Base-by-base conservation (phyloP, 2,113 vertebrate genomes). In the Phaethornis superciliosus region DNA sequence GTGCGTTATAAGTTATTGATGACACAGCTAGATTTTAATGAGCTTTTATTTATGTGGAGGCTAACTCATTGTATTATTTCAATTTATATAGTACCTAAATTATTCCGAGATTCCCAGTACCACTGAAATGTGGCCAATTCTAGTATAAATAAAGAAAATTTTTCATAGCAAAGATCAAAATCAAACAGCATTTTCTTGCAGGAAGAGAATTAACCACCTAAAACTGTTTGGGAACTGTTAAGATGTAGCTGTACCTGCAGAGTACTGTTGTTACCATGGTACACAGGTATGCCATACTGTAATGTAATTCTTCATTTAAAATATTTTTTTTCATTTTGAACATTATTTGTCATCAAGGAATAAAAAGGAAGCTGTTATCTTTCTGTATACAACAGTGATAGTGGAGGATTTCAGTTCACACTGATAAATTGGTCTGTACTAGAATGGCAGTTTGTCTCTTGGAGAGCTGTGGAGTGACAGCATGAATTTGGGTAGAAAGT, bases 21-120 rank as follows among this genome's bases (percentile, higher is more conserved):
- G 85, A 80, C 58, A 77, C 37, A 79, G 59, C 7, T 49, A 89
- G 68, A 77, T 47, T 93, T 88, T 85, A 94, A 94, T 46, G 32
- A 91, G 75, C 75, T 85, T 83, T 82, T 81, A 81, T 82, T 85
- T 91, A 85, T 32, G 55, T 79, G 62, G 19, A 69, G 42, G 35
- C 64, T 70, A 67, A 80, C 32, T 49, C 65, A 65, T 12, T 91
- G 94, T 75, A 91, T 37, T 72, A 91, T 69, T 84, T 58, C 37
- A 62, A 35, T 1, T 52, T 24, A 78, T 58, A 76, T 9, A 65
- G 3, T 2, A 64, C 55, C 59, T 33, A 65, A 90, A 69, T 56
- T 49, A 89, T 59, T 54, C 71, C 58, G 58, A 67, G 51, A n/a
- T 65, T 82, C 42, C 51, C 60, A 59, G 5, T 72, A 40, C 79